These are phyloP conservation scores for Peromyscus nudipes DNA, from an alignment of 2,797 vertebrate species.

Conservation along the genomic window DNA sequence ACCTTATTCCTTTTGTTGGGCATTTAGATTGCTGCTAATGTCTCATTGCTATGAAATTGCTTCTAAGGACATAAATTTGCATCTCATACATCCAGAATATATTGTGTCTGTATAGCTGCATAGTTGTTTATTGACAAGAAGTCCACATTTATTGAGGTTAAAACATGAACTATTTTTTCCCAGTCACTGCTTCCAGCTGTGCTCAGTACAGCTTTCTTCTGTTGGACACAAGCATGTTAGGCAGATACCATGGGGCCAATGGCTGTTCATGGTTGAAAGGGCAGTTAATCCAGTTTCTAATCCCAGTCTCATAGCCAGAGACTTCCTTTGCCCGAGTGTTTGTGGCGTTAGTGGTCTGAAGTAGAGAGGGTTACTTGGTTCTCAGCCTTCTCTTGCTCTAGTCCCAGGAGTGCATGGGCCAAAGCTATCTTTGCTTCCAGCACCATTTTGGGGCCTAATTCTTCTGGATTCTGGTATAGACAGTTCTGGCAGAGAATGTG, in stretches of 20 bases:
- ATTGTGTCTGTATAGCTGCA: neutral
- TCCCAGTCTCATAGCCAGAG: neutral
- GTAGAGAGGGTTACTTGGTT: neutral
- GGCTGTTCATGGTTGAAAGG: neutral
- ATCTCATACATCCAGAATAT: neutral
- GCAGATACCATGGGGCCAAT: neutral
- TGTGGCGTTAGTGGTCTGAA: neutral
- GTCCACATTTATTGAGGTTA: slow-evolving; percentile 17
- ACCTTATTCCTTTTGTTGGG: neutral
- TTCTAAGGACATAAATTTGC: neutral
- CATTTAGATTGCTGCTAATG: slow-evolving; percentile 25
- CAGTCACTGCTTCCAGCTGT: neutral
- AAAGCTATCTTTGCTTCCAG: neutral
- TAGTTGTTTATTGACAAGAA: slow-evolving; percentile 31
- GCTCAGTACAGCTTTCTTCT: neutral
- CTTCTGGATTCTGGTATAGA: neutral
- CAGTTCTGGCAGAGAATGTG: neutral
- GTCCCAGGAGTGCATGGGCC: neutral
- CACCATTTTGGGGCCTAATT: neutral
- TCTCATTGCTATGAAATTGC: slow-evolving; percentile 20
- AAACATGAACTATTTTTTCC: neutral
- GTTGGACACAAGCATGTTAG: neutral
- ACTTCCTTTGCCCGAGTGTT: neutral
- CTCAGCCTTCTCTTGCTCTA: neutral
- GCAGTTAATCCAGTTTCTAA: neutral